These are phyloP conservation scores for Apostichopus parvimensis DNA, from an alignment of 35 echinoderm and acorn worm species.

Conservation along the genomic window DNA sequence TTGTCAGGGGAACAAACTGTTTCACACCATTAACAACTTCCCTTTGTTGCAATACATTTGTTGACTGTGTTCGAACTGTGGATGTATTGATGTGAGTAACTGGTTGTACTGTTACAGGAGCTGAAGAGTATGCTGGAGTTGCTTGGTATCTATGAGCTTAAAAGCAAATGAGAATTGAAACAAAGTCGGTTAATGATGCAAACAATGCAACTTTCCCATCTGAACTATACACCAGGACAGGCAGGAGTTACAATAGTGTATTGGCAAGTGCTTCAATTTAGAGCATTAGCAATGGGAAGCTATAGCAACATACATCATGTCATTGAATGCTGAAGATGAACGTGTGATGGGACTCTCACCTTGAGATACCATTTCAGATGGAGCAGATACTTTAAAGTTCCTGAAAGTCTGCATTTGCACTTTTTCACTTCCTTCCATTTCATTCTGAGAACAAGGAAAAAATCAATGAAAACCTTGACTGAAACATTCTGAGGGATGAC, in stretches of 20 bases:
- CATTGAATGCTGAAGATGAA: background rate
- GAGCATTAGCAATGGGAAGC: too few relatives aligned
- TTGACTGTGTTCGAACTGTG: background rate
- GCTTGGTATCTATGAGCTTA: background rate
- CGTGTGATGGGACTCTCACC: background rate
- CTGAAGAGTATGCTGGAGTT: background rate
- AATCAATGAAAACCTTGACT: too few relatives aligned
- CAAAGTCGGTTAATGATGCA: background rate
- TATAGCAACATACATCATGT: too few relatives aligned
- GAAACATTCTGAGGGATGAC: too few relatives aligned
- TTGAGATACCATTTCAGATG: background rate
- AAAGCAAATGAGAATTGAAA: background rate
- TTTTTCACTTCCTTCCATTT: background rate
- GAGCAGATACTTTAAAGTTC: background rate
- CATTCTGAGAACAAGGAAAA: background rate
- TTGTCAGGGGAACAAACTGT: constrained; percentile 1
- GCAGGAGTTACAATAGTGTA: too few relatives aligned
- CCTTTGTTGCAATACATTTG: background rate
- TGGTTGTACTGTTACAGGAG: constrained; percentile 1
- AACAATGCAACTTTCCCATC: too few relatives aligned
- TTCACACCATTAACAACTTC: constrained; percentile 20
- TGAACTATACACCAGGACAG: too few relatives aligned
- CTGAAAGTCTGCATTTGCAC: background rate
- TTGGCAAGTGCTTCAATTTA: too few relatives aligned
- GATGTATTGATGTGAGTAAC: background rate